phyloP scores from a whole-genome alignment of 2,888 invertebrate genomes.

The Diadromus collaris region DNA sequence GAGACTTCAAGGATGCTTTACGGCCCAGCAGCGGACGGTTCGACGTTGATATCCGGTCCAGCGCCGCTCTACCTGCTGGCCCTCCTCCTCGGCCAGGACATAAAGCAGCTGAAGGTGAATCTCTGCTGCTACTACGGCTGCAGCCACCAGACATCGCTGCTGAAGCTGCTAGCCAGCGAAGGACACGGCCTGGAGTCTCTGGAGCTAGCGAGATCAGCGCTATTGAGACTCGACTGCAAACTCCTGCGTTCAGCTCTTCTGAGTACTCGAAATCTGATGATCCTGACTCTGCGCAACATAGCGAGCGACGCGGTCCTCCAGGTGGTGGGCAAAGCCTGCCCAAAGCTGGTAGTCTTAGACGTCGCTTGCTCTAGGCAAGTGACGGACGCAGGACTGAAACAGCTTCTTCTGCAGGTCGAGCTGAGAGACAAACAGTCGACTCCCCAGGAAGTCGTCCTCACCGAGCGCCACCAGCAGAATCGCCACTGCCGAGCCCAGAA shows the following conservation, averaged over 20 bases:
- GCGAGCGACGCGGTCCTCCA: conserved; percentile 78
- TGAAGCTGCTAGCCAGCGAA: conserved; percentile 77
- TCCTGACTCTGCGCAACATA: conserved; percentile 79
- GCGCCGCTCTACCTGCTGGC: conserved; percentile 78
- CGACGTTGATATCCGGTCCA: conserved; percentile 77
- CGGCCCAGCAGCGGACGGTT: conserved; percentile 76
- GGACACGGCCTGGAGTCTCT: conserved; percentile 78
- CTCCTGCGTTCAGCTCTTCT: conserved; percentile 77
- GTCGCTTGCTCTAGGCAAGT: conserved; percentile 80
- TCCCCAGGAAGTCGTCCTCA: neutral
- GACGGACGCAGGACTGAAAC: conserved; percentile 78
- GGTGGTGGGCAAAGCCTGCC: conserved; percentile 78
- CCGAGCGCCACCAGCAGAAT: neutral
- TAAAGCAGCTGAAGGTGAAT: conserved; percentile 77
- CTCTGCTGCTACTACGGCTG: conserved; percentile 81
- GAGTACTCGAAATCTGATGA: conserved; percentile 76
- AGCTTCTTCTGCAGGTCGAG: conserved; percentile 78
- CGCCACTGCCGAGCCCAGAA: conserved; percentile 15
- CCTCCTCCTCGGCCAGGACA: conserved; percentile 78
- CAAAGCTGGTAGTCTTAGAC: conserved; percentile 77
- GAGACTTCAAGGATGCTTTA: conserved; percentile 77
- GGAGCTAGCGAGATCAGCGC: conserved; percentile 78
- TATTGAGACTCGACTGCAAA: conserved; percentile 78
- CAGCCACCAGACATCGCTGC: conserved; percentile 79
- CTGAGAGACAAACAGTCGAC: conserved; percentile 74